Conservation (phyloP, 1,140 invertebrate genomes). For the Bombus sibiricus region DNA sequence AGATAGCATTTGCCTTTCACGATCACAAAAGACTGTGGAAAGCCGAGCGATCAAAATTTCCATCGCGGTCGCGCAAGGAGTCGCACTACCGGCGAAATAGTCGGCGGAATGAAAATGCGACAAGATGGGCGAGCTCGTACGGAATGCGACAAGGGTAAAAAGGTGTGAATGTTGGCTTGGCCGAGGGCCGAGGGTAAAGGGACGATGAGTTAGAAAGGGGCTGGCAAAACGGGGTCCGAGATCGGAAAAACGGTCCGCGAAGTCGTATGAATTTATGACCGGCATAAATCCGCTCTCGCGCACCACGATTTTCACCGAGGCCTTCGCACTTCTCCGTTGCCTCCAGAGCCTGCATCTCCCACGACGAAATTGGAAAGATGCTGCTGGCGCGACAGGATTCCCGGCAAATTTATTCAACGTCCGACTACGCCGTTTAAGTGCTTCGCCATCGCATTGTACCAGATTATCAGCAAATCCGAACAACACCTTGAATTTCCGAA, state of each 20-base stretch:
- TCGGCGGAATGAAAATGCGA: slow-evolving; percentile 38
- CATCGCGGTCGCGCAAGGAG: not conserved
- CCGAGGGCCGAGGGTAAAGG: slow-evolving; percentile 9
- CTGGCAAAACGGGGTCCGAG: slow-evolving; percentile 64
- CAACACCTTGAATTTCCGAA: not conserved
- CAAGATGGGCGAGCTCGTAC: slow-evolving; percentile 29
- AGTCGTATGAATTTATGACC: slow-evolving; percentile 80
- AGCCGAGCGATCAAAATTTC: slow-evolving; percentile 50
- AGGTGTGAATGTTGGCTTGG: slow-evolving; percentile 11
- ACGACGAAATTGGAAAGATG: slow-evolving; percentile 50
- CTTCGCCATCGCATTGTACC: not conserved
- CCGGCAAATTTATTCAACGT: slow-evolving; percentile 21
- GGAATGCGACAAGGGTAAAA: slow-evolving; percentile 49
- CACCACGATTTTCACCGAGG: slow-evolving; percentile 65
- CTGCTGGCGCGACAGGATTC: not conserved
- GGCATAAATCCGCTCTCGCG: slow-evolving; percentile 76
- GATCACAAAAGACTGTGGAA: not conserved
- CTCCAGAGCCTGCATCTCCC: not conserved
- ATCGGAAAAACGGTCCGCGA: slow-evolving; percentile 76
- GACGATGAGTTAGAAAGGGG: slow-evolving; percentile 54
- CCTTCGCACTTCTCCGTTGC: slow-evolving; percentile 27
- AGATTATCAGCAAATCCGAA: slow-evolving; percentile 6
- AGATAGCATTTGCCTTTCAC: not conserved
- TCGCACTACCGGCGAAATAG: slow-evolving; percentile 44
- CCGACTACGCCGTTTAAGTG: not conserved